Percentiles rank a stretch among this genome's conserved stretches.
phyloP scores from a whole-genome alignment of 2,797 vertebrate genomes.

The Myotis vivesi region DNA sequence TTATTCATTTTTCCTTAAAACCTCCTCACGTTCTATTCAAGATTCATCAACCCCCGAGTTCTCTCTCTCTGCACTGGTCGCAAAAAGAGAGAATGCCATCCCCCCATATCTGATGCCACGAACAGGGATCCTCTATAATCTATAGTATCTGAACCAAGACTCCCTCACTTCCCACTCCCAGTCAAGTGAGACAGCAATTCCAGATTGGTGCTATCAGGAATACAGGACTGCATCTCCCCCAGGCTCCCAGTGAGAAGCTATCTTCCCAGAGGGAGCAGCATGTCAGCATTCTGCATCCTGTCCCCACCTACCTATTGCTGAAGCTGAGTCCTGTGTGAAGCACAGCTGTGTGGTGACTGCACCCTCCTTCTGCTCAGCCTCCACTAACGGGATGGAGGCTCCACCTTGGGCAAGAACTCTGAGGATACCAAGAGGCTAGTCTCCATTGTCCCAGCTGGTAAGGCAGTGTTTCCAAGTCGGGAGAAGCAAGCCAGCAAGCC shows the following conservation, averaged over 20 bases:
- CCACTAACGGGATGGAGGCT: not conserved
- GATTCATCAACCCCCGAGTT: too few species aligned
- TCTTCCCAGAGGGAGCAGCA: not conserved
- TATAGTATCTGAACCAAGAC: not conserved
- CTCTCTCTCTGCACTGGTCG: too few species aligned
- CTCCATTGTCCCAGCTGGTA: not conserved
- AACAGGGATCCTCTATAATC: too few species aligned
- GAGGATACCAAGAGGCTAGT: not conserved
- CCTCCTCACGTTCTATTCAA: too few species aligned
- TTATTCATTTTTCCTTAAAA: too few species aligned
- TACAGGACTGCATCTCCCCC: rapidly evolving
- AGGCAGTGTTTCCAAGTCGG: not conserved
- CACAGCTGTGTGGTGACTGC: not conserved
- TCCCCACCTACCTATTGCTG: not conserved
- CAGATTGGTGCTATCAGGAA: not conserved
- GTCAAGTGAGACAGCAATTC: not conserved
- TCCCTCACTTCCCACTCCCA: not conserved
- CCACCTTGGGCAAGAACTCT: too few species aligned
- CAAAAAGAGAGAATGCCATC: too few species aligned
- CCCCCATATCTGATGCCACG: too few species aligned
- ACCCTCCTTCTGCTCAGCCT: not conserved
- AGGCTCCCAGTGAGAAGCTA: rapidly evolving
- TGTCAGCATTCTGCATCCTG: not conserved
- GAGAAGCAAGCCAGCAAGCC: not conserved
- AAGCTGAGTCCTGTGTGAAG: not conserved